phyloP scores from a whole-genome alignment of 2,797 vertebrate species.

The Spinus pinus region DNA sequence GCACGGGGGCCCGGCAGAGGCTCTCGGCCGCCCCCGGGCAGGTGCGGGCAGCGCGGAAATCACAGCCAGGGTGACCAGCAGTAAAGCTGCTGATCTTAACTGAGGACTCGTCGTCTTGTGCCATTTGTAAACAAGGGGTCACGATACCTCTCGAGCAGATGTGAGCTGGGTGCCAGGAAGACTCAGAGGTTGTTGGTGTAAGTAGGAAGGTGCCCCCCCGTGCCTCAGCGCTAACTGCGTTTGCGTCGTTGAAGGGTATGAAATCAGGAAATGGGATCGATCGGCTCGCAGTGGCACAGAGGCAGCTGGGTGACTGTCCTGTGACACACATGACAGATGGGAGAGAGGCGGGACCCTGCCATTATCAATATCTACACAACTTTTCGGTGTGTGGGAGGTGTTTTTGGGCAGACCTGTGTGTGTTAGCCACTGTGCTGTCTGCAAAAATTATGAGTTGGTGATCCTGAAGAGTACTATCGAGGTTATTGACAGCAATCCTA shows the following conservation, averaged over 20 bases:
- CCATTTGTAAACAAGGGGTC: not conserved
- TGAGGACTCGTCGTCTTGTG: not conserved
- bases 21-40: not conserved
- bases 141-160: rapidly evolving
- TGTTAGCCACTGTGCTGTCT: not conserved
- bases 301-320: not conserved
- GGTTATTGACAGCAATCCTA: not conserved
- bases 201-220: not conserved
- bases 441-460: not conserved
- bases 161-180: rapidly evolving
- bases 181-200: not conserved
- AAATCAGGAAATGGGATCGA: not conserved
- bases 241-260: not conserved
- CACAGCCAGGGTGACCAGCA: not conserved
- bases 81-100: not conserved
- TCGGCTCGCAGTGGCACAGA: not conserved
- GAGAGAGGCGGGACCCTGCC: not conserved
- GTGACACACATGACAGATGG: not conserved
- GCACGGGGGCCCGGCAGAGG: not conserved
- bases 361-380: rapidly evolving
- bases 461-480: not conserved
- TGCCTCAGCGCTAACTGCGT: not conserved
- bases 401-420: not conserved
- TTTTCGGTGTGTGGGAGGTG: not conserved
- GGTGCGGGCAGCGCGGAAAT: not conserved